Conservation (phyloP, 2,113 vertebrate genomes). For the Albula goreensis region DNA sequence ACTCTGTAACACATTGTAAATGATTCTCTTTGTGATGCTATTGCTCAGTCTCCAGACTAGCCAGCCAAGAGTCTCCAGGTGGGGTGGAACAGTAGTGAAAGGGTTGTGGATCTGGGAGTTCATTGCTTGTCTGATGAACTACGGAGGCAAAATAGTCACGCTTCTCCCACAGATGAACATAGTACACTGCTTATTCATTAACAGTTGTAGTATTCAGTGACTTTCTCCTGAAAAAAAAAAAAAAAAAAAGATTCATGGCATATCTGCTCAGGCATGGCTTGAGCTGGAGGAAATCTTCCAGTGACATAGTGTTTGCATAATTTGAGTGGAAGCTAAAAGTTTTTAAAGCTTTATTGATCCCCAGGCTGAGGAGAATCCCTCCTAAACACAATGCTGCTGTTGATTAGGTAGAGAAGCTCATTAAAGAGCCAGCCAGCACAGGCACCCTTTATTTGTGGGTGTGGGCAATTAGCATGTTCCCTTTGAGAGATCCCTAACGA, state of each 20-base stretch:
- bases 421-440: constrained; percentile 44
- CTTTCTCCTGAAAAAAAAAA: background rate
- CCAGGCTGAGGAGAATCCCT: constrained; percentile 25
- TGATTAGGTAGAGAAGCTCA: constrained; percentile 47
- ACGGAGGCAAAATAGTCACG: background rate
- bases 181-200: background rate
- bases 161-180: background rate
- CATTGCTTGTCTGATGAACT: background rate
- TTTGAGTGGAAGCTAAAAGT: background rate
- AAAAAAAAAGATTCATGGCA: background rate
- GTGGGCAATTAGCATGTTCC: constrained; percentile 62
- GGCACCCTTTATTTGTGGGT: constrained; percentile 53
- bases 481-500: constrained; percentile 58
- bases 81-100: no score
- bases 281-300: background rate
- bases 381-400: constrained; percentile 16
- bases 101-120: no score
- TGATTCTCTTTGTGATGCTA: no score
- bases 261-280: background rate
- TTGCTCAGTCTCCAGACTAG: no score
- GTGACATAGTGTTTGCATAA: background rate
- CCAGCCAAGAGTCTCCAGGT: no score
- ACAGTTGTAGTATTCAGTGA: background rate
- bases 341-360: constrained; percentile 31
- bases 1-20: no score